Evolutionary conservation across 2,888 invertebrate genomes (phyloP).

Genomic region (Bellardia bayeri): DNA sequence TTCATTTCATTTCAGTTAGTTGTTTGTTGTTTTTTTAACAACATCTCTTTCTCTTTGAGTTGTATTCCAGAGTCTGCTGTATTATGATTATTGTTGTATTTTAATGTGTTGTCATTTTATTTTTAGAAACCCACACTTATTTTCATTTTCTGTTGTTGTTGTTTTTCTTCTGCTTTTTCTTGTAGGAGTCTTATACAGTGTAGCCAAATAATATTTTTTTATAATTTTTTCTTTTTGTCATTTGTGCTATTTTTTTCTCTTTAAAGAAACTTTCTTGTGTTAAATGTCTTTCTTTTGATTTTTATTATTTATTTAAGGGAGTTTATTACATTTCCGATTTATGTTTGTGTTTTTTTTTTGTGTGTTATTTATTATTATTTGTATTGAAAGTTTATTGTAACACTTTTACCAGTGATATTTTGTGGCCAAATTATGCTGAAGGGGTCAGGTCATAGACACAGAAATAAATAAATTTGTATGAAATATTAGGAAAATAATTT

Average conservation of each 20-base stretch:
- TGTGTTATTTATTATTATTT: neutral
- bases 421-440: neutral
- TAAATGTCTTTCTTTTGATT: slow-evolving; percentile 9
- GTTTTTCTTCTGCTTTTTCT: slow-evolving; percentile 11
- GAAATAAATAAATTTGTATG: neutral
- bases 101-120: slow-evolving; percentile 49
- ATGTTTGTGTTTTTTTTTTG: neutral
- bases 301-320: slow-evolving; percentile 4
- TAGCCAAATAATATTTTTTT: neutral
- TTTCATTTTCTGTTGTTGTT: neutral
- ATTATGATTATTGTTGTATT: slow-evolving; percentile 30
- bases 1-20: neutral
- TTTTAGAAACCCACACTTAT: slow-evolving; percentile 50
- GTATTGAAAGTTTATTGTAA: slow-evolving; percentile 10
- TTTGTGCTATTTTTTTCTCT: slow-evolving; percentile 29
- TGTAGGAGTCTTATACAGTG: slow-evolving; percentile 27
- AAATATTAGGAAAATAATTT: neutral
- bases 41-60: slow-evolving; percentile 14
- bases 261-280: slow-evolving; percentile 20
- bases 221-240: slow-evolving; percentile 1
- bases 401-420: neutral
- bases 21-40: neutral
- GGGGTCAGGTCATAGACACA: neutral
- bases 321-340: slow-evolving; percentile 31
- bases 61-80: neutral